These are phyloP conservation scores for Agonum fuliginosum DNA, from an alignment of 2,888 invertebrate genomes.

Conservation along the genomic window DNA sequence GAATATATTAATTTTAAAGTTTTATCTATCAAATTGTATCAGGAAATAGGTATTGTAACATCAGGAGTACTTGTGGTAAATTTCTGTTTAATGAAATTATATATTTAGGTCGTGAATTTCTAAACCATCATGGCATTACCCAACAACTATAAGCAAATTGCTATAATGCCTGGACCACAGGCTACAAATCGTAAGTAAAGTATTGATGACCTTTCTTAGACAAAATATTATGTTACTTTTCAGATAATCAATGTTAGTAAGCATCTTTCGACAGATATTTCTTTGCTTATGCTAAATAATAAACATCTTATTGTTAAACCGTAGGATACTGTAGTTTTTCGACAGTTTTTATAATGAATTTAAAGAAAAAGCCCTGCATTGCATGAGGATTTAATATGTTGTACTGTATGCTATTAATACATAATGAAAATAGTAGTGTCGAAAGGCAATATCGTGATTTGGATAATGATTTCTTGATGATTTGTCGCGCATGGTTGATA, in stretches of 20 bases:
- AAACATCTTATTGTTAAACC: conserved; percentile 15
- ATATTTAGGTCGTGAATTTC: neutral
- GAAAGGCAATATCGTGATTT: too few relatives aligned
- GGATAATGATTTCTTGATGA: conserved; percentile 2
- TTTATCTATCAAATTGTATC: neutral
- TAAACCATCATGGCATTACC: conserved; percentile 83
- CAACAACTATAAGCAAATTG: conserved; percentile 88
- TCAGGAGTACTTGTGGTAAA: neutral
- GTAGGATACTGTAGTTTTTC: conserved; percentile 19
- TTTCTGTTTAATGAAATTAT: neutral
- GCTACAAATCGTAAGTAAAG: conserved; percentile 82
- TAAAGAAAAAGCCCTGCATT: conserved; percentile 50
- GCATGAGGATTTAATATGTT: conserved; percentile 46
- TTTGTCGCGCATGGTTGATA: conserved; percentile 33
- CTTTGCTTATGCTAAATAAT: conserved; percentile 68
- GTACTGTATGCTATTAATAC: conserved; percentile 45
- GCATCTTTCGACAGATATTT: conserved; percentile 67
- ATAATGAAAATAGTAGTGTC: neutral
- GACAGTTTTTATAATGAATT: conserved; percentile 8
- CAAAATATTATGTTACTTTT: conserved; percentile 14
- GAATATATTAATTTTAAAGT: neutral
- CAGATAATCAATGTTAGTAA: conserved; percentile 32
- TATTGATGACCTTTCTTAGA: neutral
- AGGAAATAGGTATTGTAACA: neutral
- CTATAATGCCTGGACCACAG: conserved; percentile 83